Conservation (phyloP, 2,888 invertebrate species). For the Meiosimyza decipiens region DNA sequence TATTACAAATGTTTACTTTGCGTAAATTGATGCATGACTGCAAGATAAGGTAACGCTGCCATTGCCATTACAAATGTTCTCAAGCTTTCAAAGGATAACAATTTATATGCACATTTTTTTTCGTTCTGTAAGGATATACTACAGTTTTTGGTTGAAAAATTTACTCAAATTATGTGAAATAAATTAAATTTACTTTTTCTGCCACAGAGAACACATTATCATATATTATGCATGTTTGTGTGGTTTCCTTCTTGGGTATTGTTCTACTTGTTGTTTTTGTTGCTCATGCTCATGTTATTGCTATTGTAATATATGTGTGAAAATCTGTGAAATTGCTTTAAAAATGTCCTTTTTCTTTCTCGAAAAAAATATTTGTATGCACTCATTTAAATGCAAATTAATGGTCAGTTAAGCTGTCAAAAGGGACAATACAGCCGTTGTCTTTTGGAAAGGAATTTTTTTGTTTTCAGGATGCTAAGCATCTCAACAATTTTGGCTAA, state of each 20-base stretch:
- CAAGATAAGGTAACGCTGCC: constrained; percentile 8
- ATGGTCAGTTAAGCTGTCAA: constrained; percentile 60
- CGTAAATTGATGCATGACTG: constrained; percentile 20
- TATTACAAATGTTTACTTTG: constrained; percentile 20
- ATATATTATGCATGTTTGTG: constrained; percentile 5
- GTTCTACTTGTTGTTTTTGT: background rate
- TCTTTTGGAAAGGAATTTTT: background rate
- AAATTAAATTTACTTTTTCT: background rate
- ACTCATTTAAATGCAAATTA: constrained; percentile 56
- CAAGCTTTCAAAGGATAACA: constrained; percentile 3
- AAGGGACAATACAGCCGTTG: constrained; percentile 14
- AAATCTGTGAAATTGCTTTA: constrained; percentile 41
- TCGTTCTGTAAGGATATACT: background rate
- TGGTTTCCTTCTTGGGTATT: background rate
- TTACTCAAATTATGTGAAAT: no score
- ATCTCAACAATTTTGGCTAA: no score
- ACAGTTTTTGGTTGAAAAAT: background rate
- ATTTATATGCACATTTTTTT: background rate
- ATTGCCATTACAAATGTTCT: background rate
- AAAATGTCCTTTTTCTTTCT: constrained; percentile 33
- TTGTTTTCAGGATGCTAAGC: background rate
- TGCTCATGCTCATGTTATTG: background rate
- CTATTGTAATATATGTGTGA: constrained; percentile 35
- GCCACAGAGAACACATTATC: background rate
- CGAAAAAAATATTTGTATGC: no score